phyloP scores from a whole-genome alignment of 1,140 invertebrate genomes.

The Steinernema feltiae region DNA sequence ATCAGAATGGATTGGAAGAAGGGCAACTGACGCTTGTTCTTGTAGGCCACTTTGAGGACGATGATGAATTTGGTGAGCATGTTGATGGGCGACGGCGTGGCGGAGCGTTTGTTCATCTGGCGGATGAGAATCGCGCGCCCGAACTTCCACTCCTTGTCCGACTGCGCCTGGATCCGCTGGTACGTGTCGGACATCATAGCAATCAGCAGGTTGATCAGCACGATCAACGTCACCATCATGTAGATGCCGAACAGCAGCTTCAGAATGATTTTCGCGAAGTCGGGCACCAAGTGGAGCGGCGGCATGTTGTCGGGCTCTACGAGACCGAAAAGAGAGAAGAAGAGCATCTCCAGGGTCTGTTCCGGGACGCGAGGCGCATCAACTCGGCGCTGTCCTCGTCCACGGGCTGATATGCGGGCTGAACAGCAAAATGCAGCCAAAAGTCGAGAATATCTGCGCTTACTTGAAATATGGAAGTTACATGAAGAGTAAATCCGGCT shows the following conservation, averaged over 20 bases:
- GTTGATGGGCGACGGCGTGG: conserved; percentile 91
- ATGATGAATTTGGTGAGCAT: conserved; percentile 75
- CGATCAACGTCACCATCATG: conserved; percentile 93
- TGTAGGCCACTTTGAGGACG: conserved; percentile 55
- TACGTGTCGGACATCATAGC: conserved; percentile 99
- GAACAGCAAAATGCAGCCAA: conserved; percentile 26
- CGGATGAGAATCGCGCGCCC: conserved; percentile 94
- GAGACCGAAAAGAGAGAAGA: conserved; percentile 94
- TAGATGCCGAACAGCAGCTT: conserved; percentile 76
- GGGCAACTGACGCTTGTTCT: conserved; percentile 43
- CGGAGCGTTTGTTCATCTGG: conserved; percentile 95
- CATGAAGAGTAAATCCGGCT: conserved; percentile 93
- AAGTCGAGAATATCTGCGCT: conserved; percentile 44
- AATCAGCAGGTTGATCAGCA: conserved; percentile 94
- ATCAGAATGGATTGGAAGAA: not conserved
- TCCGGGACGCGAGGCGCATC: conserved; percentile 64
- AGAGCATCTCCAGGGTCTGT: conserved; percentile 87
- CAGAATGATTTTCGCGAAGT: conserved; percentile 62
- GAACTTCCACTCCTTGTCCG: conserved; percentile 99
- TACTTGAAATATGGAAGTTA: conserved; percentile 88
- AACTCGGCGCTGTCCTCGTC: conserved; percentile 53
- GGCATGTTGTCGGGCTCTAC: conserved; percentile 73
- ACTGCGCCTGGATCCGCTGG: conserved; percentile 93
- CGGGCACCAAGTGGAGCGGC: conserved; percentile 61
- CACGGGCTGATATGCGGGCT: conserved; percentile 58